Evolutionary conservation across 2,113 vertebrate species (phyloP).

Genomic region (Australoheros scitulus): DNA sequence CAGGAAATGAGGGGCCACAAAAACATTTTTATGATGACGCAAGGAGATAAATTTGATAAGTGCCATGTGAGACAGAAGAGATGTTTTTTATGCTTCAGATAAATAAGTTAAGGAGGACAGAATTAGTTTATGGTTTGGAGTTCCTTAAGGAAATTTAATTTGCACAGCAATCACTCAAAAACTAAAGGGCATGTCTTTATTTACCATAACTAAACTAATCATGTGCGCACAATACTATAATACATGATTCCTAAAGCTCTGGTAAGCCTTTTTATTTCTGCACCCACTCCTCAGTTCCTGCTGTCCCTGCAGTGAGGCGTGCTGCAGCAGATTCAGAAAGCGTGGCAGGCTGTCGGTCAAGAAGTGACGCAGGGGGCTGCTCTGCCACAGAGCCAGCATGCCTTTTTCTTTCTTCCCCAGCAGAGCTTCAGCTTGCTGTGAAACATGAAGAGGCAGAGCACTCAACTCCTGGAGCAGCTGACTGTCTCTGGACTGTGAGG

Average conservation of each 20-base stretch:
- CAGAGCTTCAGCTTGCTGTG: constrained; percentile 62
- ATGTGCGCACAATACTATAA: background rate
- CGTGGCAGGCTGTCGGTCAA: constrained; percentile 70
- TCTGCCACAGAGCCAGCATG: constrained; percentile 70
- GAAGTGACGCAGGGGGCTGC: constrained; percentile 53
- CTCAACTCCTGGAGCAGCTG: constrained; percentile 73
- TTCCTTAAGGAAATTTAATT: background rate
- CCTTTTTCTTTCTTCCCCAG: constrained; percentile 41
- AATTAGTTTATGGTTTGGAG: constrained; percentile 5
- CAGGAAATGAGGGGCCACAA: background rate
- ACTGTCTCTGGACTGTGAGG: constrained; percentile 71
- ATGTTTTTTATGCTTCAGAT: background rate
- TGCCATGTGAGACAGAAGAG: background rate
- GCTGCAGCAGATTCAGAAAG: constrained; percentile 76
- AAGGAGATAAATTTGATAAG: background rate
- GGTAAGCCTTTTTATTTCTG: background rate
- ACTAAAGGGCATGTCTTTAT: background rate
- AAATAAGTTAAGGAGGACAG: background rate
- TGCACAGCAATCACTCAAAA: background rate
- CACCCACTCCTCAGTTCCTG: constrained; percentile 86
- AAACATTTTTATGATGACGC: background rate
- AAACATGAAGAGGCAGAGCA: constrained; percentile 50
- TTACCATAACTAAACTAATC: background rate
- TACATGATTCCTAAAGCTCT: background rate
- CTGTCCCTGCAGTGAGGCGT: constrained; percentile 75